Percentiles rank a stretch among this genome's conserved stretches.
Evolutionary conservation across 2,113 vertebrate genomes (phyloP).

Genomic region (Xiphophorus couchianus): DNA sequence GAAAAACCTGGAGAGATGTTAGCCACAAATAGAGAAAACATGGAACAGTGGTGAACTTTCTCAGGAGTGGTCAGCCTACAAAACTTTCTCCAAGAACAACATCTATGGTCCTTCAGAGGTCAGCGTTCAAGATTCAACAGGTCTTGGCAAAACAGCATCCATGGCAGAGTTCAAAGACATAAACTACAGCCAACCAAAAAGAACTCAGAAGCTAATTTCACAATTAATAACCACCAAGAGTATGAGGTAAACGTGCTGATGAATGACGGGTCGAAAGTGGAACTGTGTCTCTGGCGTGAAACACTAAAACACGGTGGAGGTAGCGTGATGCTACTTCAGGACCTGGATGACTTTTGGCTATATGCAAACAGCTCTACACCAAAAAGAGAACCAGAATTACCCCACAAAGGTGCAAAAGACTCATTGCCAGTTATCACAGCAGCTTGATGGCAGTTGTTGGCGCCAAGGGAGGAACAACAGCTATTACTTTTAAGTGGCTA

Average conservation of each 20-base stretch:
- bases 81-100: not conserved
- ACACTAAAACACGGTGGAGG: not conserved
- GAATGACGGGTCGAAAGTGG: too few relatives aligned
- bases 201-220: too few relatives aligned
- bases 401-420: not conserved
- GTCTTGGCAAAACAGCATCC: not conserved
- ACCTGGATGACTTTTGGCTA: not conserved
- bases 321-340: not conserved
- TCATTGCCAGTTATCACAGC: not conserved
- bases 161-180: not conserved
- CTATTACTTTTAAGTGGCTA: not conserved
- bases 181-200: too few relatives aligned
- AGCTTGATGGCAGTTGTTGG: not conserved
- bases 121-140: not conserved
- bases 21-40: not conserved
- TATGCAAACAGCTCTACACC: not conserved
- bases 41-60: not conserved
- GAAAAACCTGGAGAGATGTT: too few relatives aligned
- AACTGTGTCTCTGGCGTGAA: not conserved
- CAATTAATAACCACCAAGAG: not conserved
- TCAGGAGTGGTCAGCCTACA: not conserved
- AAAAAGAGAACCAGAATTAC: not conserved
- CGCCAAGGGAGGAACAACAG: not conserved
- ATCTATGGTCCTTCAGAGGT: not conserved
- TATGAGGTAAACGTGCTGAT: not conserved